phyloP scores from a whole-genome alignment of 2,113 vertebrate species.

The Leiothrix lutea region DNA sequence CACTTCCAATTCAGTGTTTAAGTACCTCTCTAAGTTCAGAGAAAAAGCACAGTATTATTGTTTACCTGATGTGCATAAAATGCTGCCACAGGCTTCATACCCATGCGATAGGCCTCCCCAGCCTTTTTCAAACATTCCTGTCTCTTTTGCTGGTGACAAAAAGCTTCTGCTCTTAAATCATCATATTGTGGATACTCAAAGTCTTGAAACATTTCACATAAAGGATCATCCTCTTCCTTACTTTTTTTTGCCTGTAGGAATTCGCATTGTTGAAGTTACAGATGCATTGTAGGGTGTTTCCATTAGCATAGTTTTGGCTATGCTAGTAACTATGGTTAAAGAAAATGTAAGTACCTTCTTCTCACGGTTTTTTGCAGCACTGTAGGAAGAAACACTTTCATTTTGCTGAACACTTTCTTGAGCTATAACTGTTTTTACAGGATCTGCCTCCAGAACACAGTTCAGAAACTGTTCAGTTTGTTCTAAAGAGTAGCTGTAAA shows the following conservation, averaged over 20 bases:
- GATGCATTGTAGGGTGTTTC: not conserved
- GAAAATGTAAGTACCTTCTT: conserved; percentile 72
- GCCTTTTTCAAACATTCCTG: conserved; percentile 88
- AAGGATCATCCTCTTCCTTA: conserved; percentile 70
- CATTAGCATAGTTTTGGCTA: not conserved
- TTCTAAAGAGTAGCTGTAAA: conserved; percentile 85
- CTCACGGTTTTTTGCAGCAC: conserved; percentile 65
- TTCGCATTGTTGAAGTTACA: not conserved
- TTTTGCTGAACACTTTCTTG: conserved; percentile 74
- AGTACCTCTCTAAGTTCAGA: not conserved
- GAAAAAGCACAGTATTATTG: not conserved
- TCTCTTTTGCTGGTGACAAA: conserved; percentile 84
- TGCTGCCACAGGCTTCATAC: conserved; percentile 88
- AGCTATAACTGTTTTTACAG: conserved; percentile 90
- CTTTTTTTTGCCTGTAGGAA: conserved; percentile 67
- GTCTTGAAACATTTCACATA: conserved; percentile 81
- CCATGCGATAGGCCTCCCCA: conserved; percentile 86
- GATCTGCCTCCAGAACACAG: conserved; percentile 86
- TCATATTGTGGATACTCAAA: conserved; percentile 87
- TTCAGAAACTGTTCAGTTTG: conserved; percentile 89
- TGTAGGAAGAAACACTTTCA: conserved; percentile 54
- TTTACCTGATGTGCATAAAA: conserved; percentile 93
- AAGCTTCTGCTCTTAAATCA: conserved; percentile 91
- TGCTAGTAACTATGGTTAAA: not conserved
- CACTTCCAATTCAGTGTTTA: not conserved